Evolutionary conservation across 2,113 vertebrate species (phyloP).

Genomic region (Cyanoramphus novaezelandiae): DNA sequence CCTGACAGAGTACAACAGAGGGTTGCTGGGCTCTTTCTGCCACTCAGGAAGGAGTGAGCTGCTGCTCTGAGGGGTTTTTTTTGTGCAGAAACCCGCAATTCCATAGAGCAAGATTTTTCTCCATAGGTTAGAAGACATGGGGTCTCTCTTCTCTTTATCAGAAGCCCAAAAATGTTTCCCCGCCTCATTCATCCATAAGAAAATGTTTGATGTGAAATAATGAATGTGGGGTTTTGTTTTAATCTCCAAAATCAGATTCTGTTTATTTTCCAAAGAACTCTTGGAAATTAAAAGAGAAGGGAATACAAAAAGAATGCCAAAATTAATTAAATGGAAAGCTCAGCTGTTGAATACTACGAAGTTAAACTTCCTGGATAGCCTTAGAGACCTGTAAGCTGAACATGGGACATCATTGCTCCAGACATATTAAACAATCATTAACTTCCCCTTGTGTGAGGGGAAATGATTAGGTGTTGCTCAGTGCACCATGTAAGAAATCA

Average conservation of each 20-base stretch:
- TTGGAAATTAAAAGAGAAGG: neutral
- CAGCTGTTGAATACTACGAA: neutral
- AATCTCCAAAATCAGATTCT: neutral
- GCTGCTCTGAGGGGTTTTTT: neutral
- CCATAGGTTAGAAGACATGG: neutral
- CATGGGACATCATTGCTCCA: neutral
- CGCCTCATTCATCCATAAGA: neutral
- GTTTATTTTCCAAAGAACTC: neutral
- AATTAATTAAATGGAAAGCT: neutral
- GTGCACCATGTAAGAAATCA: neutral
- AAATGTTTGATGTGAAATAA: neutral
- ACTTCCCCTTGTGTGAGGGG: neutral
- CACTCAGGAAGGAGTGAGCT: neutral
- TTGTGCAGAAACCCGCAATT: neutral
- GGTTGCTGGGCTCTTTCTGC: neutral
- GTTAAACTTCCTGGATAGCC: neutral
- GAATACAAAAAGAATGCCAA: neutral
- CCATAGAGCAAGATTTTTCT: neutral
- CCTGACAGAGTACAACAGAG: neutral
- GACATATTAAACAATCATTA: neutral
- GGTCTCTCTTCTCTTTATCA: neutral
- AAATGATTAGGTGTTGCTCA: neutral
- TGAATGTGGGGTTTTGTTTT: neutral
- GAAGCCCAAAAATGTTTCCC: neutral
- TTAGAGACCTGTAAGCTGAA: neutral